Percentiles rank a stretch among this genome's conserved stretches.
Evolutionary conservation across 2,797 vertebrate genomes (phyloP).

Genomic region (Eulemur albifrons): DNA sequence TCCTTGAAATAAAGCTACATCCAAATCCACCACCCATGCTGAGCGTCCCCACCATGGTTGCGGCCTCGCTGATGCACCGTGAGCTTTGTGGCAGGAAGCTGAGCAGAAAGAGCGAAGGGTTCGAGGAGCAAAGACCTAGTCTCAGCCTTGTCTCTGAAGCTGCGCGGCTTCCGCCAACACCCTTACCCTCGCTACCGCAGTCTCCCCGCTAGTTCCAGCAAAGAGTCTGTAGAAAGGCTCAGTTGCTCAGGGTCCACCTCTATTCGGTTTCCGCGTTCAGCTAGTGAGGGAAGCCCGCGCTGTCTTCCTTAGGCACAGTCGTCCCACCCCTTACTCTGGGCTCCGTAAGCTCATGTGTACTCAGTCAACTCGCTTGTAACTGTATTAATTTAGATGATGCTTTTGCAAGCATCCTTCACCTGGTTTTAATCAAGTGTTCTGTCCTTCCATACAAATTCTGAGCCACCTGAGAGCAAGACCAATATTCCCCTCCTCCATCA

Average conservation of each 20-base stretch:
- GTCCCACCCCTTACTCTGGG: not conserved
- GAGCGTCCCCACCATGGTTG: accelerated
- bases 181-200: not conserved
- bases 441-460: not conserved
- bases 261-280: not conserved
- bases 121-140: not conserved
- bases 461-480: not conserved
- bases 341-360: not conserved
- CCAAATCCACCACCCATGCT: not conserved
- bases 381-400: accelerated
- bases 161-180: accelerated
- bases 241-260: not conserved
- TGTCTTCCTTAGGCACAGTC: not conserved
- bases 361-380: not conserved
- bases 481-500: not conserved
- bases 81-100: not conserved
- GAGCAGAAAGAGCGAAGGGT: not conserved
- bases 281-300: accelerated
- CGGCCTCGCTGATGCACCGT: not conserved
- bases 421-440: not conserved
- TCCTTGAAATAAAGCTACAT: not conserved
- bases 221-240: not conserved
- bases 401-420: not conserved
- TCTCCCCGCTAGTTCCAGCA: not conserved
- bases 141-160: not conserved